Conservation (phyloP, 2,113 vertebrate species). For the Phoxinus phoxinus region DNA sequence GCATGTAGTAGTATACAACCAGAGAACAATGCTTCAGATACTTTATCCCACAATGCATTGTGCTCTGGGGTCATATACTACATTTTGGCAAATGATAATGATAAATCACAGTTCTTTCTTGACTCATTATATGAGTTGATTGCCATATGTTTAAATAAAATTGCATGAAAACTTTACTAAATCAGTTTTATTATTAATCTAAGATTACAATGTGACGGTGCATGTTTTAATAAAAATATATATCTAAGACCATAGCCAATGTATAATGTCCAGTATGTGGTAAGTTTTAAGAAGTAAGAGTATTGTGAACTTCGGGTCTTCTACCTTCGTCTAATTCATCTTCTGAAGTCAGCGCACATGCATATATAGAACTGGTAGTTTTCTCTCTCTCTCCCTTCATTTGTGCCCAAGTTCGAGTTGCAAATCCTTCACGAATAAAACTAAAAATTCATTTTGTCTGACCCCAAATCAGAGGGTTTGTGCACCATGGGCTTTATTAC, state of each 20-base stretch:
- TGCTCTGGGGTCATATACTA: no score
- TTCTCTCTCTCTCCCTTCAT: conserved; percentile 64
- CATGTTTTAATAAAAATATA: no score
- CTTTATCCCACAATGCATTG: no score
- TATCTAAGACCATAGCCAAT: no score
- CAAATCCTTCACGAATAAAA: conserved; percentile 79
- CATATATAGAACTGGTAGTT: conserved; percentile 53
- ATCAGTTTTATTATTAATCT: not conserved
- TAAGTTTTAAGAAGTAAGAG: no score
- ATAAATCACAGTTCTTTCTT: no score
- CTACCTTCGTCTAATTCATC: conserved; percentile 40
- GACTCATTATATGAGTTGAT: no score
- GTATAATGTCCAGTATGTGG: not conserved
- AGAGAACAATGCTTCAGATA: no score
- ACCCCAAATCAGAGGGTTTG: conserved; percentile 85
- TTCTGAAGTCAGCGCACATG: conserved; percentile 43
- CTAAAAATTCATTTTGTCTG: conserved; percentile 89
- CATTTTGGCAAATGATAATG: no score
- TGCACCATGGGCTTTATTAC: conserved; percentile 83
- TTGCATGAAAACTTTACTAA: no score
- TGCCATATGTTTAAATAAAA: no score
- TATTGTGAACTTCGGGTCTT: conserved; percentile 10
- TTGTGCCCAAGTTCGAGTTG: conserved; percentile 68
- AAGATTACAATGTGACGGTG: not conserved
- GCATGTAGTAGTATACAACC: no score